phyloP scores from a whole-genome alignment of 2,888 invertebrate species.

The Macrosiphum euphorbiae region DNA sequence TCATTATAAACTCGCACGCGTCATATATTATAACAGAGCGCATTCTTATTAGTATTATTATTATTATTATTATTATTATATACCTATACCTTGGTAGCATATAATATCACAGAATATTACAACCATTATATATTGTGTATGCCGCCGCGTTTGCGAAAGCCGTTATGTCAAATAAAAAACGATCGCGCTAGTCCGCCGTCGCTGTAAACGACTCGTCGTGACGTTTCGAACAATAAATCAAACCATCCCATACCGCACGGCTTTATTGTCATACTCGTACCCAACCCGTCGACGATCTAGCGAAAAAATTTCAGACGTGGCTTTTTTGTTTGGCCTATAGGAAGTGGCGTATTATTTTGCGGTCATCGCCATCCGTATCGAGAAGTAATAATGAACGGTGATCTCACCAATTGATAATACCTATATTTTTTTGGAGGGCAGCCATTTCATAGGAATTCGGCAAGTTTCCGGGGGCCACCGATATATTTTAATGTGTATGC shows the following conservation, averaged over 20 bases:
- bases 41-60: background rate
- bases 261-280: background rate
- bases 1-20: background rate
- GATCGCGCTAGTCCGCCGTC: background rate
- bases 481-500: background rate
- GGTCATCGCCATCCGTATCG: background rate
- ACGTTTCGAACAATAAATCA: background rate
- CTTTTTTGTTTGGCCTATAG: background rate
- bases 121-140: background rate
- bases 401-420: background rate
- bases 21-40: background rate
- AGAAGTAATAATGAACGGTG: background rate
- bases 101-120: too few relatives aligned
- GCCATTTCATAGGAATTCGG: background rate
- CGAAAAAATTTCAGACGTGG: background rate
- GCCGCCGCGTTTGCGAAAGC: background rate
- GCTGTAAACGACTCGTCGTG: background rate
- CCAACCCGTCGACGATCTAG: background rate
- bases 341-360: background rate
- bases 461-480: too few relatives aligned
- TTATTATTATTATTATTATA: too few relatives aligned
- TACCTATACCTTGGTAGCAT: background rate
- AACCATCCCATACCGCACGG: background rate
- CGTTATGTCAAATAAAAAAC: background rate
- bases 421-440: background rate